Evolutionary conservation across 2,113 vertebrate genomes (phyloP).

Genomic region (Ictalurus furcatus): DNA sequence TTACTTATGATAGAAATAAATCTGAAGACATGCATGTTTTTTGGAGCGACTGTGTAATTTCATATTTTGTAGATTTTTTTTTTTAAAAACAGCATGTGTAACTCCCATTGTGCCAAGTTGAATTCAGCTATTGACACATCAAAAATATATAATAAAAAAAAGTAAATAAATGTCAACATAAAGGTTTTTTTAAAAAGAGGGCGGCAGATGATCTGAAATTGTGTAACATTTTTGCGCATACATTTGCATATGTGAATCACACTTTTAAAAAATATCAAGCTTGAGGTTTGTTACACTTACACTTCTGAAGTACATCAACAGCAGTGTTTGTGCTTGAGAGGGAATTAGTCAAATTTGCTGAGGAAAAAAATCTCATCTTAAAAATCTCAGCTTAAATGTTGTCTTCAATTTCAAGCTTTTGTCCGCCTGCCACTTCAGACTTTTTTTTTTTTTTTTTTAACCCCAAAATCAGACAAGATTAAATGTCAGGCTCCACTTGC

Average conservation of each 20-base stretch:
- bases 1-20: slow-evolving; percentile 59
- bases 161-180: slow-evolving; percentile 8
- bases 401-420: background rate
- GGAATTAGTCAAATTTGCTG: background rate
- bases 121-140: background rate
- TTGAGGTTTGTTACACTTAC: background rate
- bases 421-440: background rate
- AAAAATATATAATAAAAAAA: background rate
- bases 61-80: slow-evolving; percentile 2
- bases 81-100: background rate
- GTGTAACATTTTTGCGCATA: background rate
- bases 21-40: slow-evolving; percentile 44
- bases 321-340: slow-evolving; percentile 1
- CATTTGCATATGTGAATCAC: background rate
- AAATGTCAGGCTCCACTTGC: slow-evolving; percentile 18
- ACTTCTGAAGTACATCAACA: background rate
- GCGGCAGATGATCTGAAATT: background rate
- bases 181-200: background rate
- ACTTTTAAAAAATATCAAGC: background rate
- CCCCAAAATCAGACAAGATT: slow-evolving; percentile 12
- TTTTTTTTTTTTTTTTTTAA: no score
- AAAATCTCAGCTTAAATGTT: background rate
- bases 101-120: background rate
- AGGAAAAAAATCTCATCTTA: background rate
- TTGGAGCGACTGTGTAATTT: slow-evolving; percentile 33